phyloP scores from a whole-genome alignment of 2,113 vertebrate genomes.

The Urocitellus parryii region DNA sequence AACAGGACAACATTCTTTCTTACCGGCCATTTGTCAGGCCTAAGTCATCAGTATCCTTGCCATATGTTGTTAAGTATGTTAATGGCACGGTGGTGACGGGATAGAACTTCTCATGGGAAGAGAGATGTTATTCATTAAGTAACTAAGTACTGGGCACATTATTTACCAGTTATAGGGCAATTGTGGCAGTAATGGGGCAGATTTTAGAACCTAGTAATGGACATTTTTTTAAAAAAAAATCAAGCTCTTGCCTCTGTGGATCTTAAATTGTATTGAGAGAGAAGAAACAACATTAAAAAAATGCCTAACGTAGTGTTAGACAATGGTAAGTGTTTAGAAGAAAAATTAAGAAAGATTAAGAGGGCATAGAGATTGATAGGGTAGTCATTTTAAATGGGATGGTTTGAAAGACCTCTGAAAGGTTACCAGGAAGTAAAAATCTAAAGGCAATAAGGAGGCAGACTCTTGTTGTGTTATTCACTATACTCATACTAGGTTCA shows the following conservation, averaged over 20 bases:
- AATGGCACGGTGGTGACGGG: too few species aligned
- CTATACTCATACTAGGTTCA: not conserved
- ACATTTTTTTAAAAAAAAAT: not conserved
- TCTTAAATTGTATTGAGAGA: not conserved
- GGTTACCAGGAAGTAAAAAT: not conserved
- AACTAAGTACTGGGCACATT: not conserved
- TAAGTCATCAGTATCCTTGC: not conserved
- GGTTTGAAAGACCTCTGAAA: not conserved
- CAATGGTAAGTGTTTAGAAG: not conserved
- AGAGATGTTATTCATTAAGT: not conserved
- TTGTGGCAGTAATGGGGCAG: not conserved
- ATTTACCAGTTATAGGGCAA: not conserved
- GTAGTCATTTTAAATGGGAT: not conserved
- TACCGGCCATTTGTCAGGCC: not conserved
- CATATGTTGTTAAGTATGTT: not conserved
- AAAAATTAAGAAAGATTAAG: not conserved
- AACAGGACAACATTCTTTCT: not conserved
- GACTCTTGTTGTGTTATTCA: not conserved
- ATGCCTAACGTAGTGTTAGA: not conserved
- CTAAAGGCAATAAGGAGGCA: not conserved
- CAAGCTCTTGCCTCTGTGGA: not conserved
- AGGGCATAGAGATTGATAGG: not conserved
- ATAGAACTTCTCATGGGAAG: not conserved
- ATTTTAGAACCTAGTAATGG: not conserved
- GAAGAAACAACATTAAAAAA: not conserved